Evolutionary conservation across 1,140 invertebrate species (phyloP).

Genomic region (Drosophila albomicans): DNA sequence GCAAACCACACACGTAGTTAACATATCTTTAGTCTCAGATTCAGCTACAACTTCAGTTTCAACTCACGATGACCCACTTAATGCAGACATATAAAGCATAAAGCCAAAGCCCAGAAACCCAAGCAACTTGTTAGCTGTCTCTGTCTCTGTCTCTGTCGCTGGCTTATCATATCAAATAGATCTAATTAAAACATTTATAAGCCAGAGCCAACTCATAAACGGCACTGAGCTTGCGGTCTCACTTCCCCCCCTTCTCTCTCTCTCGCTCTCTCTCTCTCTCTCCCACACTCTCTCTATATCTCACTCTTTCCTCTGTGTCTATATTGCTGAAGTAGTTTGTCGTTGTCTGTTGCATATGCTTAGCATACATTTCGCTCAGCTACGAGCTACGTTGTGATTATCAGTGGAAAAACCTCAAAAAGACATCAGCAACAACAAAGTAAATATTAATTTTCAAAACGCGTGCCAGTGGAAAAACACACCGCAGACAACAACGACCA

Average conservation of each 20-base stretch:
- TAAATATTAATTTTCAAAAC: conserved; percentile 81
- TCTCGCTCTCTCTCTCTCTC: neutral
- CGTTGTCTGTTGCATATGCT: conserved; percentile 67
- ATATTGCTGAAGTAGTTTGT: conserved; percentile 14
- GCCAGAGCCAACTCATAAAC: conserved; percentile 71
- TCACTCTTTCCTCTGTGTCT: neutral
- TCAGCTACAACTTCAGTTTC: conserved; percentile 28
- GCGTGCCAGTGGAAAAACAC: conserved; percentile 73
- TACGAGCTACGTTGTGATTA: conserved; percentile 43
- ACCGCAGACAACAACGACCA: neutral
- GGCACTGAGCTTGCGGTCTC: conserved; percentile 67
- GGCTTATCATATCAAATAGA: conserved; percentile 78
- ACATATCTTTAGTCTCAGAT: neutral
- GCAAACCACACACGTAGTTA: neutral
- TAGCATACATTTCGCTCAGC: conserved; percentile 70
- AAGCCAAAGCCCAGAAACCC: conserved; percentile 51
- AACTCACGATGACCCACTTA: conserved; percentile 66
- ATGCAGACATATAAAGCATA: conserved; percentile 63
- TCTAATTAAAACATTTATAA: conserved; percentile 83
- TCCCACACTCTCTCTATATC: neutral
- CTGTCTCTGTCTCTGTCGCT: conserved; percentile 48
- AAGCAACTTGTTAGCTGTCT: conserved; percentile 78
- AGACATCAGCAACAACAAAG: conserved; percentile 48
- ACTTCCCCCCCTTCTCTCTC: neutral
- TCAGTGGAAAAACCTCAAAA: conserved; percentile 71